Conservation (phyloP, 2,113 vertebrate species). For the Butorides virescens region DNA sequence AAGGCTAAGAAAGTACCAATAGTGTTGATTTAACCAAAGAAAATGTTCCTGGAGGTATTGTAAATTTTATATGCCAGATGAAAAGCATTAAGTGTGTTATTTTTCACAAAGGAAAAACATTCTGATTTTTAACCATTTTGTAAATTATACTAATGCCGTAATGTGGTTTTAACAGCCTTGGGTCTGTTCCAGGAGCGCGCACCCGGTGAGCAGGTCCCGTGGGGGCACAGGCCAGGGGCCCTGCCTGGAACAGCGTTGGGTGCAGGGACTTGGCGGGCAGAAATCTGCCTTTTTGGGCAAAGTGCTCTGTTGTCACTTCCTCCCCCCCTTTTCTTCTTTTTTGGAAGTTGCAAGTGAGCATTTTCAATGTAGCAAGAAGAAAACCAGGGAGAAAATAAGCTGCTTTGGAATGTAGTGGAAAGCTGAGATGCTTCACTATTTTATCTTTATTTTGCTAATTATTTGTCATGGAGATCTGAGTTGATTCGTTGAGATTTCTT, state of each 20-base stretch:
- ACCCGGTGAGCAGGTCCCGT: background rate
- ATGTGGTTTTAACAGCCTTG: slow-evolving; percentile 42
- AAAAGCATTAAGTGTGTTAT: slow-evolving; percentile 78
- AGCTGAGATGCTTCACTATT: slow-evolving; percentile 45
- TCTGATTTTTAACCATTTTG: slow-evolving; percentile 72
- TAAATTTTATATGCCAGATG: slow-evolving; percentile 82
- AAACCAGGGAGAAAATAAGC: slow-evolving; percentile 43
- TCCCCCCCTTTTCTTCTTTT: background rate
- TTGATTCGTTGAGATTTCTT: slow-evolving; percentile 51
- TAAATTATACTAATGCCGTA: slow-evolving; percentile 70
- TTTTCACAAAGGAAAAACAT: slow-evolving; percentile 71
- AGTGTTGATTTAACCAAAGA: slow-evolving; percentile 75
- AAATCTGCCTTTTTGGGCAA: background rate
- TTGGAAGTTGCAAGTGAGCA: background rate
- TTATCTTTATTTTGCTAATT: slow-evolving; percentile 65
- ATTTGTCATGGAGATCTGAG: slow-evolving; percentile 52
- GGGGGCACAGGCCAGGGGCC: background rate
- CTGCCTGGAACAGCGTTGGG: background rate
- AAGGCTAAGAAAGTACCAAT: slow-evolving; percentile 70
- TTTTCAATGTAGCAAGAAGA: slow-evolving; percentile 20
- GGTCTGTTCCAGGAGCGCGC: background rate
- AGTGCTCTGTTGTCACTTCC: rapidly evolving
- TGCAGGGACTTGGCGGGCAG: background rate
- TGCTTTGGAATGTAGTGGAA: slow-evolving; percentile 36
- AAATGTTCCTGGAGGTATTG: slow-evolving; percentile 76